Evolutionary conservation across 1,140 invertebrate species (phyloP).

Genomic region (Batillaria attramentaria): DNA sequence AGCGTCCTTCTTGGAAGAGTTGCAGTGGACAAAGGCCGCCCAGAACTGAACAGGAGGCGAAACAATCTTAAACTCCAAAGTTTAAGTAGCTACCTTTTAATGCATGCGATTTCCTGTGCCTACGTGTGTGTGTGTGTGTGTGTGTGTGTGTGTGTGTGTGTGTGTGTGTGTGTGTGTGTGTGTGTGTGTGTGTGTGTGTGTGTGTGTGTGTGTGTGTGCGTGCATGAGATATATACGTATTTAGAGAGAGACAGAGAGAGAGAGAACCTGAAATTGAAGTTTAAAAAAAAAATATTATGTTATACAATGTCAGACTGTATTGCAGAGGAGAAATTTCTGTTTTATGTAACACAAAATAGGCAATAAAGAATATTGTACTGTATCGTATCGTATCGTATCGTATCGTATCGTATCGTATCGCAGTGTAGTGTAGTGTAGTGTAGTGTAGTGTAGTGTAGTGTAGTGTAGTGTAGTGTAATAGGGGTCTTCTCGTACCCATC

Average conservation of each 20-base stretch:
- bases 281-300: too few species aligned
- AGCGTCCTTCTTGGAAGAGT: conserved; percentile 87
- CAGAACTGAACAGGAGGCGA: conserved; percentile 83
- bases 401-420: background rate
- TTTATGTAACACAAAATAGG: too few species aligned
- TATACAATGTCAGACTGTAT: too few species aligned
- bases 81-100: background rate
- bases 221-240: background rate
- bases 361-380: background rate
- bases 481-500: too few species aligned
- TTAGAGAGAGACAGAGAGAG: too few species aligned
- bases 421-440: background rate
- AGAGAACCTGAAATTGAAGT: too few species aligned
- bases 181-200: background rate
- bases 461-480: background rate
- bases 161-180: background rate
- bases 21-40: conserved; percentile 89
- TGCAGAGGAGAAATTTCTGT: too few species aligned
- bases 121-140: background rate
- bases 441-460: background rate
- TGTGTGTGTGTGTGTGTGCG: background rate
- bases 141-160: background rate
- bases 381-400: background rate
- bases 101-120: background rate
- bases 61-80: too few species aligned